A percentile compares a stretch with the other conserved stretches of the same genome.
phyloP scores from a whole-genome alignment of 1,140 invertebrate genomes.

The Trissolcus basalis region DNA sequence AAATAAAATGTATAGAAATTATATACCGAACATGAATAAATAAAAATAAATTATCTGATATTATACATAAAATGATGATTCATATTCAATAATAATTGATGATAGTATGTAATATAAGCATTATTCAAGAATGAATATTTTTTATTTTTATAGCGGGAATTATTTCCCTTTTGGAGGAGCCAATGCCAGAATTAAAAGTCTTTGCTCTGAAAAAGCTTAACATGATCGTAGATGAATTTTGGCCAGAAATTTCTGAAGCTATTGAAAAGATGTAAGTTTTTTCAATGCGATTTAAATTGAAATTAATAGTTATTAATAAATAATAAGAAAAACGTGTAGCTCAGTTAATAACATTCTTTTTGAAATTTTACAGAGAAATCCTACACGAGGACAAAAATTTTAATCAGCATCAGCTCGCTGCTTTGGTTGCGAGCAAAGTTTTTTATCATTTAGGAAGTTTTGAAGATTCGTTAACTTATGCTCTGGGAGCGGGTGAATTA shows the following conservation, averaged over 20 bases:
- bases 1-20: too few species aligned
- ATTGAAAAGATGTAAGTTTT: constrained; percentile 95
- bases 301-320: too few species aligned
- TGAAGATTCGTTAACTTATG: constrained; percentile 96
- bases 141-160: constrained; percentile 86
- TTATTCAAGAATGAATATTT: too few species aligned
- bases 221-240: constrained; percentile 97
- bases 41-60: too few species aligned
- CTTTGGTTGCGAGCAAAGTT: constrained; percentile 98
- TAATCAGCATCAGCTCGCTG: constrained; percentile 92
- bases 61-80: too few species aligned
- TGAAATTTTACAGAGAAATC: constrained; percentile 83
- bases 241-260: constrained; percentile 98
- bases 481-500: constrained; percentile 92
- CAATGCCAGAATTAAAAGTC: constrained; percentile 92
- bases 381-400: constrained; percentile 95
- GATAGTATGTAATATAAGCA: too few species aligned
- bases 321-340: too few species aligned
- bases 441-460: constrained; percentile 98
- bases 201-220: constrained; percentile 95
- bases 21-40: too few species aligned
- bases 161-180: constrained; percentile 96
- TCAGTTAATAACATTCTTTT: background rate
- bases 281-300: too few species aligned
- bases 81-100: too few species aligned